These are phyloP conservation scores for Ornithoptera alexandrae DNA, from an alignment of 2,888 invertebrate species.

Conservation along the genomic window DNA sequence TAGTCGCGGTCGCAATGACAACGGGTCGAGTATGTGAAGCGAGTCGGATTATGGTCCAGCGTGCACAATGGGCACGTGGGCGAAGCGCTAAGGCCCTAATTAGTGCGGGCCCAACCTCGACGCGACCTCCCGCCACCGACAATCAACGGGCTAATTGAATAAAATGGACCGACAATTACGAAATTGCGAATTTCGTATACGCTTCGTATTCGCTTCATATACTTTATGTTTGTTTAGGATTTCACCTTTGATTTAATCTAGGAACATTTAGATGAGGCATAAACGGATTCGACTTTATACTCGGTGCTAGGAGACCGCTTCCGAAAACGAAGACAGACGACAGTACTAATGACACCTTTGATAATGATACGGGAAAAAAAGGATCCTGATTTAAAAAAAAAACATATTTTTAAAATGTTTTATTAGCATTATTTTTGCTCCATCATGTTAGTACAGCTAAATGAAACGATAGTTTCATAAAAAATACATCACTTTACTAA, in stretches of 20 bases:
- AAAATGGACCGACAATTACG: slow-evolving; percentile 65
- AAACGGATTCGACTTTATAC: too few relatives aligned
- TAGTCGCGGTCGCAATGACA: slow-evolving; percentile 5
- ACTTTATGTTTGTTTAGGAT: not conserved
- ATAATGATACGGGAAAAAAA: too few relatives aligned
- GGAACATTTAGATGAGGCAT: too few relatives aligned
- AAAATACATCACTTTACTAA: too few relatives aligned
- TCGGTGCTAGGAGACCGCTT: too few relatives aligned
- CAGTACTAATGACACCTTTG: too few relatives aligned
- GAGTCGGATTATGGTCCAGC: slow-evolving; percentile 31
- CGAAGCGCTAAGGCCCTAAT: slow-evolving; percentile 67
- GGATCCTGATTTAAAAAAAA: too few relatives aligned
- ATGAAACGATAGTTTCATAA: too few relatives aligned
- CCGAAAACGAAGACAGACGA: too few relatives aligned
- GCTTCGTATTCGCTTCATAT: not conserved
- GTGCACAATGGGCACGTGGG: slow-evolving; percentile 52
- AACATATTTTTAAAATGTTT: too few relatives aligned
- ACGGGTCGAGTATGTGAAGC: slow-evolving; percentile 27
- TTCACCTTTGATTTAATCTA: not conserved
- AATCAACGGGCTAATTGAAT: slow-evolving; percentile 73
- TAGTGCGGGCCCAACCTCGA: slow-evolving; percentile 66
- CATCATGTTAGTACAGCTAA: too few relatives aligned
- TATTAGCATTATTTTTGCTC: too few relatives aligned
- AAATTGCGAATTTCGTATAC: slow-evolving; percentile 38
- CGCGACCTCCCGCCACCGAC: slow-evolving; percentile 72